A percentile compares a stretch with the other conserved stretches of the same genome.
Conservation (phyloP, 1,140 invertebrate genomes). For the Amyelois transitella region DNA sequence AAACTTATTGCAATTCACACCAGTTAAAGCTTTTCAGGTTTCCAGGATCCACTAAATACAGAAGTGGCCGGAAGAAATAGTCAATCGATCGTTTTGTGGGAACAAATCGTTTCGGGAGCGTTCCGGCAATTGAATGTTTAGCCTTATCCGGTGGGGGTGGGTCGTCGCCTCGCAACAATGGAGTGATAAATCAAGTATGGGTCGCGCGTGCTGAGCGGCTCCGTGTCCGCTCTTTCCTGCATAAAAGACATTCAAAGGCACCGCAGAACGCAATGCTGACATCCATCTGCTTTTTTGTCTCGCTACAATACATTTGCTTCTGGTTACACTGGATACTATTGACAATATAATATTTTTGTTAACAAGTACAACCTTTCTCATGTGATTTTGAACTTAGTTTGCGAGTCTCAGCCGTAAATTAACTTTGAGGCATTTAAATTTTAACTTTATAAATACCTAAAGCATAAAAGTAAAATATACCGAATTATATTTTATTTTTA, state of each 20-base stretch:
- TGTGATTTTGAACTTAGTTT: too few species aligned
- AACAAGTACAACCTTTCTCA: too few species aligned
- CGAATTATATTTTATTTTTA: too few species aligned
- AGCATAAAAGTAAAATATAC: too few species aligned
- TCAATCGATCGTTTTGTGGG: slow-evolving; percentile 49
- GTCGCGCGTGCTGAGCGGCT: slow-evolving; percentile 52
- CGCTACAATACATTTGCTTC: too few species aligned
- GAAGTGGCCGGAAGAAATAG: slow-evolving; percentile 37
- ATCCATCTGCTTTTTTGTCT: slow-evolving; percentile 3
- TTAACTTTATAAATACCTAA: too few species aligned
- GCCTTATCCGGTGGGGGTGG: slow-evolving; percentile 50
- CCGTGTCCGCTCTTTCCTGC: slow-evolving; percentile 24
- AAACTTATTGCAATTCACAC: neutral
- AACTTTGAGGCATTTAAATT: too few species aligned
- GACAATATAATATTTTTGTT: too few species aligned
- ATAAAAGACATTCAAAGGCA: slow-evolving; percentile 48
- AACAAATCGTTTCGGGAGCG: slow-evolving; percentile 61
- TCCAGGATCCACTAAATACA: slow-evolving; percentile 15
- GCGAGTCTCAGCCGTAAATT: too few species aligned
- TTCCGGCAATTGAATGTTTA: slow-evolving; percentile 65
- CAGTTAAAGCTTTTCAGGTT: slow-evolving; percentile 3
- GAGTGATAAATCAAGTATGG: slow-evolving; percentile 71
- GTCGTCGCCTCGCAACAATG: slow-evolving; percentile 60
- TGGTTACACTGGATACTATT: too few species aligned
- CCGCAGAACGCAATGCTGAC: slow-evolving; percentile 25